Base-by-base conservation (phyloP, 2,113 vertebrate species). In the Chascanopsetta lugubris region DNA sequence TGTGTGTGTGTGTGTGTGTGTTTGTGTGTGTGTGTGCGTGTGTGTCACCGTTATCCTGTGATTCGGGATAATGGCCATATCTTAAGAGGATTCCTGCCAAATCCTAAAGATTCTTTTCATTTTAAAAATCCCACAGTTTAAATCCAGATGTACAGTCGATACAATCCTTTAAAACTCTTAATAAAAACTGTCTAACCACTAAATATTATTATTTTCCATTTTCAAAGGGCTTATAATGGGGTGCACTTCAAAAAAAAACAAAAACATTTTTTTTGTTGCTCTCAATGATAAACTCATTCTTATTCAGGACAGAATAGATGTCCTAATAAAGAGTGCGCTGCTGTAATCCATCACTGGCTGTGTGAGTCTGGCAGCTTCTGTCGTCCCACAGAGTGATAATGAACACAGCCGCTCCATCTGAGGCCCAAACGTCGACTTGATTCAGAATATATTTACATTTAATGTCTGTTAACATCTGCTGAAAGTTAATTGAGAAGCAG, bases 71-170 rank as follows among this genome's bases (percentile, higher is more conserved):
- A 82, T 70, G 64, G 60, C 26, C 18, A 27, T 71, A 50, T 80
- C 8, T 77, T 86, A 86, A 88, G 80, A 85, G 77, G 82, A 85
- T 87, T 81, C 32, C 54, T 69, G n/a, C 42, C 38, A 56, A 57
- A 65, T 80, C 74, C 69, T 79, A 68, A 67, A 72, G 48, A 75
- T 63, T 30, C 22, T 47, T 20, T 29, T 73, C 54, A 30, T 72
- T 58, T 67, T 64, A 32, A 53, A 79, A 64, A 69, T 38, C 64
- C 22, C 26, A 36, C 20, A 8, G 43, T 74, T 74, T 40, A 54
- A 62, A 58, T 11, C 67, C 45, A 45, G 27, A 77, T 68, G 11
- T 38, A 12, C n/a, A 51, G 22, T 27, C 43, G 54, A 58, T 56
- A 42, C 22, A 46, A 75, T 68, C 72, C 57, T 70, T 57, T 75